Evolutionary conservation across 2,888 invertebrate species (phyloP).

Genomic region (Drepanosiphum platanoidis): DNA sequence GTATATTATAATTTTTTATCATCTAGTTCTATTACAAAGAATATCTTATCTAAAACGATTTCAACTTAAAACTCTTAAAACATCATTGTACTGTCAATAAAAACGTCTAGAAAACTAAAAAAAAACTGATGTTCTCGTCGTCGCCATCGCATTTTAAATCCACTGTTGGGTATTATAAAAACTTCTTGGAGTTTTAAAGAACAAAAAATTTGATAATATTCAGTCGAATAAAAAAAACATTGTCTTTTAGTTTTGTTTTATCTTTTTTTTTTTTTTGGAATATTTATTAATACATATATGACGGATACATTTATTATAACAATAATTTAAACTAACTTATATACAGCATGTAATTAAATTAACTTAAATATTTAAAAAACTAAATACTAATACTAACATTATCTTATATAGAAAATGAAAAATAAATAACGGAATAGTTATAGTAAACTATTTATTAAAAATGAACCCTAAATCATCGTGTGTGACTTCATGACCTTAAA

Average conservation of each 20-base stretch:
- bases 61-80: no score
- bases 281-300: neutral
- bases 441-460: constrained; percentile 10
- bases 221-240: neutral
- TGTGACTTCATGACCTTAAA: constrained; percentile 4
- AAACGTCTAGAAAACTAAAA: no score
- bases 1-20: no score
- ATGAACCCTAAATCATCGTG: neutral
- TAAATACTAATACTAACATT: constrained; percentile 21
- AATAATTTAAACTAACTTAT: constrained; percentile 14
- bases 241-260: neutral
- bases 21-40: no score
- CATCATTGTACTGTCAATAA: no score
- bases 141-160: no score
- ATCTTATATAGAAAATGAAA: constrained; percentile 9
- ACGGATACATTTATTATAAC: constrained; percentile 11
- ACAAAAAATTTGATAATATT: no score
- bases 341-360: constrained; percentile 21
- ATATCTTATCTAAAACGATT: no score
- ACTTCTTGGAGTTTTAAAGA: neutral
- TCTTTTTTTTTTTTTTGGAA: neutral
- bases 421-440: neutral
- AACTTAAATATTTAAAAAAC: constrained; percentile 4
- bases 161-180: no score
- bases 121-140: no score